A percentile compares a stretch with the other conserved stretches of the same genome.
These are phyloP conservation scores for Antheraea pernyi DNA, from an alignment of 1,140 invertebrate species.

Conservation along the genomic window DNA sequence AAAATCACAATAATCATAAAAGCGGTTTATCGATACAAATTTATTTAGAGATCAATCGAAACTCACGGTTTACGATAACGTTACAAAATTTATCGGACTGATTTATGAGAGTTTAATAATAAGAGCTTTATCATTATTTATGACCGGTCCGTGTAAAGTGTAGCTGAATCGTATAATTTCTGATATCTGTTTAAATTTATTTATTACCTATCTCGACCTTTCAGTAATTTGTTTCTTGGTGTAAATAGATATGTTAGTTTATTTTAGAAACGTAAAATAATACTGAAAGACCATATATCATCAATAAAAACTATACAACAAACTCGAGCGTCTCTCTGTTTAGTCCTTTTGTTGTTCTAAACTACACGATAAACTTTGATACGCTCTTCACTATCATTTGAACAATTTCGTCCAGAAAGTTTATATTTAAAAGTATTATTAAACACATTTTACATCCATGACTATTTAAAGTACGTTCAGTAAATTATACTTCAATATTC, in stretches of 20 bases:
- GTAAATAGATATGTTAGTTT: background rate
- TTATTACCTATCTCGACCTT: background rate
- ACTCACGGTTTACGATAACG: background rate
- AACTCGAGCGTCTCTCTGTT: no score
- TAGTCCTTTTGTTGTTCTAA: no score
- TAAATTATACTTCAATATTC: no score
- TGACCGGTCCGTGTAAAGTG: background rate
- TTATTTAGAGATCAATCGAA: constrained; percentile 6
- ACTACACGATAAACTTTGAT: no score
- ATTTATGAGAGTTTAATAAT: constrained; percentile 13
- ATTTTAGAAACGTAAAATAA: no score
- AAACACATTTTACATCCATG: no score
- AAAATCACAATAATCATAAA: background rate
- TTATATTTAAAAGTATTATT: no score
- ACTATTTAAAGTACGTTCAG: no score
- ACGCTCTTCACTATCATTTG: no score
- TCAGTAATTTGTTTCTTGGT: background rate
- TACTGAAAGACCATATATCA: no score
- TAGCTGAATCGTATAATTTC: background rate
- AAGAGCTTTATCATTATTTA: constrained; percentile 12
- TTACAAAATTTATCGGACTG: constrained; percentile 7
- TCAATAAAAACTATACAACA: no score
- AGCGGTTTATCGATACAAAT: background rate
- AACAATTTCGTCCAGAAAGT: no score
- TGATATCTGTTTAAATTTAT: constrained; percentile 5